A percentile compares a stretch with the other conserved stretches of the same genome.
Conservation (phyloP, 1,140 invertebrate species). For the Dreissena rostriformis region DNA sequence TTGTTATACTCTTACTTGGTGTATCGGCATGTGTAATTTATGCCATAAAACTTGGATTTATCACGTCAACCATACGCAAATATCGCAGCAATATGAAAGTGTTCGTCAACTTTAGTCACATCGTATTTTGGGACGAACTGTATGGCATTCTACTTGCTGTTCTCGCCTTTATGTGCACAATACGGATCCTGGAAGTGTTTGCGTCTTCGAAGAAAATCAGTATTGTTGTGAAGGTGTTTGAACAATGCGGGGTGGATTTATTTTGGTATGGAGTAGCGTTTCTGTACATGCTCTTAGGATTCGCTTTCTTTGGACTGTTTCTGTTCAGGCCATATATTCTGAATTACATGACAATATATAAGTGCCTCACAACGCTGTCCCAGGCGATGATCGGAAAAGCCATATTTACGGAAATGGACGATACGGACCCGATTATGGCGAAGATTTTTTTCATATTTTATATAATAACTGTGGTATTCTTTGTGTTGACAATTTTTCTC, state of each 20-base stretch:
- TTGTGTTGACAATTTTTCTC: constrained; percentile 90
- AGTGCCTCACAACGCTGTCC: constrained; percentile 83
- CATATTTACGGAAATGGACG: constrained; percentile 86
- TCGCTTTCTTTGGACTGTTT: constrained; percentile 33
- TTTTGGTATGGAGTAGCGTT: constrained; percentile 48
- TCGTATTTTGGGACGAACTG: constrained; percentile 59
- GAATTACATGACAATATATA: constrained; percentile 31
- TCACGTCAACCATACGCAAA: constrained; percentile 25
- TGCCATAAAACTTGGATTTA: constrained; percentile 13
- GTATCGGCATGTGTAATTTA: constrained; percentile 26
- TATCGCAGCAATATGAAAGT: constrained; percentile 40
- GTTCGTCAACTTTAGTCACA: constrained; percentile 63
- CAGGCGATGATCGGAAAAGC: constrained; percentile 89
- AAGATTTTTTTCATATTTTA: constrained; percentile 89
- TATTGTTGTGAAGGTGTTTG: constrained; percentile 41
- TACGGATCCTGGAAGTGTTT: constrained; percentile 59
- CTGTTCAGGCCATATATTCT: constrained; percentile 31
- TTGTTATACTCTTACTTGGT: constrained; percentile 25
- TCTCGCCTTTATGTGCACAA: constrained; percentile 51
- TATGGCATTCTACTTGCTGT: constrained; percentile 41
- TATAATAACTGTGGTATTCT: constrained; percentile 90
- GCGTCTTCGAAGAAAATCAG: constrained; percentile 51
- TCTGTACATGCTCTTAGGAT: constrained; percentile 33
- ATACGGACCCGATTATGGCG: constrained; percentile 83
- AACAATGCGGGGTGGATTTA: constrained; percentile 40